phyloP scores from a whole-genome alignment of 2,113 vertebrate species.

The Hipposideros armiger region DNA sequence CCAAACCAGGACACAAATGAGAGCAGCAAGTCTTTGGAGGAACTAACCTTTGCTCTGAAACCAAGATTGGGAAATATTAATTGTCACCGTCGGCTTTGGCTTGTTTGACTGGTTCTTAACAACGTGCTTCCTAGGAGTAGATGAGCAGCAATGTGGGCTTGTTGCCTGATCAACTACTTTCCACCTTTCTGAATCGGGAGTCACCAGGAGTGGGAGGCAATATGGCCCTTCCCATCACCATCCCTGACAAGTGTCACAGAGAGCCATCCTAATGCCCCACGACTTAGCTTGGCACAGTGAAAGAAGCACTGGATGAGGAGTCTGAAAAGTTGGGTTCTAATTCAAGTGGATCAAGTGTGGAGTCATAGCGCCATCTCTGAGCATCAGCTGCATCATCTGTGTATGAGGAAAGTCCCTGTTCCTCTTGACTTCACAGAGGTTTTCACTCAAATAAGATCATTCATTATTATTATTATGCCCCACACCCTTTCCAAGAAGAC shows the following conservation, averaged over 20 bases:
- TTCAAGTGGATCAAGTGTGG: neutral
- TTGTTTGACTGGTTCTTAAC: constrained; percentile 27
- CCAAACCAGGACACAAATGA: neutral
- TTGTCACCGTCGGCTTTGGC: neutral
- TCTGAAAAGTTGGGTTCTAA: neutral
- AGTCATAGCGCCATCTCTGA: neutral
- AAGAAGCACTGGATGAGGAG: neutral
- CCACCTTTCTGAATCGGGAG: neutral
- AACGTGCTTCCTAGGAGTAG: neutral
- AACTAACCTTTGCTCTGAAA: neutral
- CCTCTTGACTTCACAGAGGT: neutral
- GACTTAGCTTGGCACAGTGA: neutral
- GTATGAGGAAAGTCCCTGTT: neutral
- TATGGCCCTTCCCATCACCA: neutral
- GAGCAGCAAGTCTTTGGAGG: neutral
- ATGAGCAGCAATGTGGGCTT: neutral
- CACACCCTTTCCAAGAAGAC: neutral
- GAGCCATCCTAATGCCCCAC: neutral
- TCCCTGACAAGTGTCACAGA: neutral
- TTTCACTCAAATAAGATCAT: neutral
- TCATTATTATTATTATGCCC: neutral
- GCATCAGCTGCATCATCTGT: neutral
- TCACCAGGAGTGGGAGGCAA: neutral
- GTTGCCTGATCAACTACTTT: neutral
- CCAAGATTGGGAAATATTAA: neutral